A percentile compares a stretch with the other conserved stretches of the same genome.
phyloP scores from a whole-genome alignment of 2,113 vertebrate genomes.

The Peucedramus taeniatus region DNA sequence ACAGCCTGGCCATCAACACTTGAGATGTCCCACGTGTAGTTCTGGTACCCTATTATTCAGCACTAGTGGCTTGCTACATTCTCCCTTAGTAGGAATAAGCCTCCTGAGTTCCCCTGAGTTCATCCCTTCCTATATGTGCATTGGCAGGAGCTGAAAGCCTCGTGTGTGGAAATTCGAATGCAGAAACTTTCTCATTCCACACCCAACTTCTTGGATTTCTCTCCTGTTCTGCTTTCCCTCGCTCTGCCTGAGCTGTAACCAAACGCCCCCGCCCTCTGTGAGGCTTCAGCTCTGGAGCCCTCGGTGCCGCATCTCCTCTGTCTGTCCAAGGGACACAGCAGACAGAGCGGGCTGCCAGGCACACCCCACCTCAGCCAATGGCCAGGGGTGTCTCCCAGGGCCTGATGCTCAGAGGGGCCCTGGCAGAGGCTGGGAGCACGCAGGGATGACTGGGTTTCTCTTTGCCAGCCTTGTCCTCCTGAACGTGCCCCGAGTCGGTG shows the following conservation, averaged over 20 bases:
- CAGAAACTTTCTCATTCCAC: constrained; percentile 39
- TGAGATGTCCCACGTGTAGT: neutral
- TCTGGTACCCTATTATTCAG: neutral
- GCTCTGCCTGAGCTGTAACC: neutral
- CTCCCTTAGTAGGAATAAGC: neutral
- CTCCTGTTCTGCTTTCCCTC: neutral
- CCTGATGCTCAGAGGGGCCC: neutral
- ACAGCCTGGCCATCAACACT: neutral
- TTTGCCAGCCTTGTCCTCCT: neutral
- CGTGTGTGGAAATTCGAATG: neutral
- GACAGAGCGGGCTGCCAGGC: neutral
- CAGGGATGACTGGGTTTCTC: neutral
- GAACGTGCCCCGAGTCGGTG: neutral
- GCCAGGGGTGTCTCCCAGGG: neutral
- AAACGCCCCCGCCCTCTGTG: neutral
- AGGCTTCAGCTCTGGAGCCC: neutral
- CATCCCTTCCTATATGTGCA: neutral
- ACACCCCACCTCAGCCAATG: fast-evolving
- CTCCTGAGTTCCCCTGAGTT: neutral
- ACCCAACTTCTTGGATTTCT: constrained; percentile 32
- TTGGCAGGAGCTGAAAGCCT: constrained; percentile 42
- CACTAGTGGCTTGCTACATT: neutral
- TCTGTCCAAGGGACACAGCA: neutral
- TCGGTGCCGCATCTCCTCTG: neutral
- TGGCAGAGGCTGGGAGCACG: neutral